phyloP scores from a whole-genome alignment of 2,797 vertebrate genomes.

The Syngnathus acus region DNA sequence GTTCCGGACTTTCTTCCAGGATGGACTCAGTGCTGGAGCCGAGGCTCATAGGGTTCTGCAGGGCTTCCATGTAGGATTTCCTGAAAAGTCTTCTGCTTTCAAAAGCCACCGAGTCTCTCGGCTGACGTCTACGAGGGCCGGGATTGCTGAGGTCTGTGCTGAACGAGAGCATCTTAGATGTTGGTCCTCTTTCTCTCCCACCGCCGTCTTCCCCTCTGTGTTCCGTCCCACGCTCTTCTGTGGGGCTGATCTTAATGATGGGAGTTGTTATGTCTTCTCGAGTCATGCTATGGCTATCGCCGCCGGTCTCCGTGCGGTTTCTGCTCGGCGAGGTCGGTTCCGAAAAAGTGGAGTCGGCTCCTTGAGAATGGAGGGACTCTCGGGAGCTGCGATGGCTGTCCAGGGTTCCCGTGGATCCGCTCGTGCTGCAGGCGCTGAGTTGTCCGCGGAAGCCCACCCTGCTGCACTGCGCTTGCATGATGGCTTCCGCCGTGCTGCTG shows the following conservation, averaged over 20 bases:
- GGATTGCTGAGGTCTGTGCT: slow-evolving; percentile 67
- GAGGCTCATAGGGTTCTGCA: slow-evolving; percentile 81
- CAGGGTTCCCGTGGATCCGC: slow-evolving; percentile 68
- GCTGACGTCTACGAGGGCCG: slow-evolving; percentile 50
- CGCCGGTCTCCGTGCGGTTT: slow-evolving; percentile 18
- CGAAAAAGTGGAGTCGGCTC: slow-evolving; percentile 66
- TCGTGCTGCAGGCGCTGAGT: slow-evolving; percentile 63
- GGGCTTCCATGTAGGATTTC: slow-evolving; percentile 83
- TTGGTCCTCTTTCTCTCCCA: slow-evolving; percentile 30
- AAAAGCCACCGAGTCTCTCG: slow-evolving; percentile 65
- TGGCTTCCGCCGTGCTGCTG: slow-evolving; percentile 64
- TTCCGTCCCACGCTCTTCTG: slow-evolving; percentile 19
- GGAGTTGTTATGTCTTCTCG: slow-evolving; percentile 16
- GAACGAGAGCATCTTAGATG: slow-evolving; percentile 61
- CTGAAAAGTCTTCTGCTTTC: slow-evolving; percentile 77
- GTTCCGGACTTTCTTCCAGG: slow-evolving; percentile 66
- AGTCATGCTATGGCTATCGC: slow-evolving; percentile 24
- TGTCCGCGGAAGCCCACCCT: slow-evolving; percentile 53
- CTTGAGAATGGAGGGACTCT: slow-evolving; percentile 71
- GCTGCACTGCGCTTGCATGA: slow-evolving; percentile 61
- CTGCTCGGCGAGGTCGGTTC: slow-evolving; percentile 50
- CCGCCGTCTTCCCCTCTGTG: slow-evolving; percentile 18
- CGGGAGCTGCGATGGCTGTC: slow-evolving; percentile 71
- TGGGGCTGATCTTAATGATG: slow-evolving; percentile 23
- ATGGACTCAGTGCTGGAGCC: slow-evolving; percentile 82